These are phyloP conservation scores for Copidosoma aretas DNA, from an alignment of 2,888 invertebrate genomes.

Conservation along the genomic window DNA sequence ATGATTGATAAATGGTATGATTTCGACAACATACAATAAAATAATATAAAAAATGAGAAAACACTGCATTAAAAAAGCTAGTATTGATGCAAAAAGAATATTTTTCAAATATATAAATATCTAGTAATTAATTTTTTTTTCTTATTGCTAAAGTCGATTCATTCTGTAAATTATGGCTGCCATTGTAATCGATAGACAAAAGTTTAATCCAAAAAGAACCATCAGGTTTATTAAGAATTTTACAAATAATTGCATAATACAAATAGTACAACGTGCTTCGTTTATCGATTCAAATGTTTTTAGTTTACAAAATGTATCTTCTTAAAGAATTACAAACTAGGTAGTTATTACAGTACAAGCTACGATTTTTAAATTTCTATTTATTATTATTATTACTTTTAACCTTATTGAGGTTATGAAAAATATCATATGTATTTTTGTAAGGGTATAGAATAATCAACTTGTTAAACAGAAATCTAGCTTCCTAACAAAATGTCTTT, in stretches of 20 bases:
- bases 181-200: conserved; percentile 32
- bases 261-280: conserved; percentile 27
- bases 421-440: neutral
- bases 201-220: conserved; percentile 15
- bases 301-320: conserved; percentile 40
- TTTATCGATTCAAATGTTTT: conserved; percentile 31
- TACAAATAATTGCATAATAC: conserved; percentile 28
- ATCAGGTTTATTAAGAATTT: conserved; percentile 21
- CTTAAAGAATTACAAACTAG: conserved; percentile 20
- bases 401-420: neutral
- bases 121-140: neutral
- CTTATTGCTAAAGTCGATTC: conserved; percentile 28
- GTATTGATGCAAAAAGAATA: neutral
- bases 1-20: neutral
- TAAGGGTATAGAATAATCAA: too few species aligned
- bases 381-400: neutral
- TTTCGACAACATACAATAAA: neutral
- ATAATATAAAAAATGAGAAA: neutral
- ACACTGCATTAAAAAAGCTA: neutral
- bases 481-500: too few species aligned
- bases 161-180: conserved; percentile 48
- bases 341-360: conserved; percentile 33
- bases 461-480: too few species aligned
- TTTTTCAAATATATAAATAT: neutral
- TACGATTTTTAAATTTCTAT: neutral